Conservation (phyloP, 2,888 invertebrate species). For the Cataglyphis albicans region DNA sequence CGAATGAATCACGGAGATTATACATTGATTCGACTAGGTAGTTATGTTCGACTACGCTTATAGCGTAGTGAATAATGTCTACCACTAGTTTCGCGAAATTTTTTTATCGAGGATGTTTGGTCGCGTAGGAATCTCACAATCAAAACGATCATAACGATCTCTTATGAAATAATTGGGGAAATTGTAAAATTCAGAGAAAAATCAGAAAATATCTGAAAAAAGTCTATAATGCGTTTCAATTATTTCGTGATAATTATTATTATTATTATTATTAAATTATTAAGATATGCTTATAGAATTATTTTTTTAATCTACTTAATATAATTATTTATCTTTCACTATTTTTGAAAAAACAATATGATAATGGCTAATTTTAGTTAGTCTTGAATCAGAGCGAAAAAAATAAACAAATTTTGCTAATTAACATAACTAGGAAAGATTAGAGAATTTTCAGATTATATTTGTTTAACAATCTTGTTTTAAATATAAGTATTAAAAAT, state of each 20-base stretch:
- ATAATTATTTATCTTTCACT: background rate
- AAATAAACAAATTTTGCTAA: background rate
- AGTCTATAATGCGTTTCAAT: background rate
- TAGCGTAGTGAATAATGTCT: constrained; percentile 16
- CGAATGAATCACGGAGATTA: constrained; percentile 29
- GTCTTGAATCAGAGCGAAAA: background rate
- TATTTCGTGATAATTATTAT: background rate
- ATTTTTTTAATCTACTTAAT: background rate
- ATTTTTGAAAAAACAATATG: background rate
- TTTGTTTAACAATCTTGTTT: background rate
- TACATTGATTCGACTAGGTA: constrained; percentile 18
- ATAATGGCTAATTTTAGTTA: background rate
- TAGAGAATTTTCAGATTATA: background rate
- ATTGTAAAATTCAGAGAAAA: background rate
- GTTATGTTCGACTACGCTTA: background rate
- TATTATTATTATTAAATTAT: background rate
- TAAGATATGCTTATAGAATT: background rate
- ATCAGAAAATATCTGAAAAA: background rate
- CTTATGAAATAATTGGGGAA: background rate
- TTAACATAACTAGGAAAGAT: background rate
- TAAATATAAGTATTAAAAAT: background rate
- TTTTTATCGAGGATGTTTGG: background rate
- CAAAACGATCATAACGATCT: constrained; percentile 20
- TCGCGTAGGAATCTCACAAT: background rate
- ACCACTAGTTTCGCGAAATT: constrained; percentile 4